Evolutionary conservation across 2,797 vertebrate species (phyloP), one percentile per base, ranked within the genome.

Genomic region (Sphenopsis melanotis): DNA sequence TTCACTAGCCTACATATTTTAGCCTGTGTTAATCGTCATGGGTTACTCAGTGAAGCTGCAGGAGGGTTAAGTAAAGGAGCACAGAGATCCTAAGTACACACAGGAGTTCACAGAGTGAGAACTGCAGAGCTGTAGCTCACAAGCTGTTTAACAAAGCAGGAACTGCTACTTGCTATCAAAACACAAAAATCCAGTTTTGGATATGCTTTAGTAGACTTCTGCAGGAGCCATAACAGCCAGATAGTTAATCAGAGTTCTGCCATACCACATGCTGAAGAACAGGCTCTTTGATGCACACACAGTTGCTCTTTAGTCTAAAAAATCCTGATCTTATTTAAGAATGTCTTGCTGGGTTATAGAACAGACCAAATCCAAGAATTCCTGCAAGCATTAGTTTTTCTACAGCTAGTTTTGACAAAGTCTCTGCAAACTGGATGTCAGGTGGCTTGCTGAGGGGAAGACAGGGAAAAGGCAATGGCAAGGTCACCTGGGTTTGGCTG

Each of bases 311-410:
- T 47, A 77, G 56, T 55, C 59, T 76, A 74, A 79, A 95, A 95
- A 71, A 20, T 64, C 89, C 79, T 96, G 9, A 63, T 93, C 66
- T 94, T n/a, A 56, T 53, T 82, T 72, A 75, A 77, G 53, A 64
- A 21, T 32, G 76, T 83, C 85, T 92, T 79, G 92, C 72, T 94
- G 89, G 86, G 93, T 96, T 95, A 97, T 24, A 34, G 66, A 95
- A 93, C 53, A 92, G 60, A 80, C 47, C 68, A 90, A 87, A 77
- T 59, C 69, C 82, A 96, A 61, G 19, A 85, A 79, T 84, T 84
- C 94, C 93, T 94, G 86, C 82, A 96, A 93, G 96, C 78, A 55
- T 98, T 97, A 98, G 97, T 97, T 97, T 46, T 94, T 95, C 87
- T 77, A 92, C 77, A 93, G 74, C 86, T 94, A 94, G 41, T 69